Evolutionary conservation across 2,113 vertebrate species (phyloP).

Genomic region (Cryptomyrus ogoouensis): DNA sequence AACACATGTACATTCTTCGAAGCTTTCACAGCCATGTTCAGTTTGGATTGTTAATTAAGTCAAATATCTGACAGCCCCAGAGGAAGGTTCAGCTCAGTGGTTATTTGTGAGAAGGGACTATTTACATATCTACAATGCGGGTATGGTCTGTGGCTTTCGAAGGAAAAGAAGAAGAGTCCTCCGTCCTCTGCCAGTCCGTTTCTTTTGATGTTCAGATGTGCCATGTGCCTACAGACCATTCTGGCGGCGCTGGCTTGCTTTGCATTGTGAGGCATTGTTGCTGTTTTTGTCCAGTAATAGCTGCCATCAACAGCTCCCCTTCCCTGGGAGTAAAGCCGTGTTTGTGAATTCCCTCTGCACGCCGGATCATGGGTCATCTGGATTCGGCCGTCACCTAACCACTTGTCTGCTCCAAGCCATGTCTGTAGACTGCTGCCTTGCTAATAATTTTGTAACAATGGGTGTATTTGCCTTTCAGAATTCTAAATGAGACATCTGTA

Average conservation of each 20-base stretch:
- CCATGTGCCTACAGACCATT: neutral
- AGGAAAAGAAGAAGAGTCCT: neutral
- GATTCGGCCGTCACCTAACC: neutral
- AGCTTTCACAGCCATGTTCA: slow-evolving; percentile 26
- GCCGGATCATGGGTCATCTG: neutral
- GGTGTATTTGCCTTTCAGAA: slow-evolving; percentile 22
- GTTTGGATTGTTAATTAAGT: slow-evolving; percentile 11
- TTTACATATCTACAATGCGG: slow-evolving; percentile 15
- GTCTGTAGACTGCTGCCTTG: slow-evolving; percentile 20
- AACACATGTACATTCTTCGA: slow-evolving; percentile 42
- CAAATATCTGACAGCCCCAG: neutral
- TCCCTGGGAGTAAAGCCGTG: neutral
- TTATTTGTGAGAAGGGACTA: neutral
- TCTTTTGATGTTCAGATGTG: neutral
- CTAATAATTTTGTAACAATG: slow-evolving; percentile 34
- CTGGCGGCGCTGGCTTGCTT: neutral
- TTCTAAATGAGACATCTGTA: slow-evolving; percentile 24
- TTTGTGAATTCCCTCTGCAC: neutral
- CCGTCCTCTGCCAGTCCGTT: neutral
- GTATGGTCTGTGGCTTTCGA: neutral
- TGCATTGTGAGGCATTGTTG: neutral
- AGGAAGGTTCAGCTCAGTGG: slow-evolving; percentile 14
- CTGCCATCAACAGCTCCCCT: slow-evolving; percentile 5
- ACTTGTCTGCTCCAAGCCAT: slow-evolving; percentile 13
- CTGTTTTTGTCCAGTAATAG: neutral